Percentiles rank a stretch among this genome's conserved stretches.
These are phyloP conservation scores for Rutpela maculata DNA, from an alignment of 2,888 invertebrate species.

Conservation along the genomic window DNA sequence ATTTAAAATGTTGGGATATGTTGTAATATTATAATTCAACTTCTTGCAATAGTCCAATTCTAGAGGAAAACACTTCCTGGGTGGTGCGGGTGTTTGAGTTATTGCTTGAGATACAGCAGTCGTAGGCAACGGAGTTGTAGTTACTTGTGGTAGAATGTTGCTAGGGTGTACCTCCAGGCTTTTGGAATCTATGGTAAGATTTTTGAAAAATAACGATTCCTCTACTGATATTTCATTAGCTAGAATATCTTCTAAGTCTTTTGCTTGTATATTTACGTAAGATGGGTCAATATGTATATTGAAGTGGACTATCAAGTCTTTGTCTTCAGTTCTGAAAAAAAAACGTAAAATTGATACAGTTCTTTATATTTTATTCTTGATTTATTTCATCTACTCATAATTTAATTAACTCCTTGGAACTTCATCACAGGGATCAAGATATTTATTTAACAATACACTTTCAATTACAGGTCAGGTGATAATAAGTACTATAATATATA, in stretches of 20 bases:
- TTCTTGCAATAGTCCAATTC: constrained; percentile 82
- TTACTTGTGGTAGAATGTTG: constrained; percentile 68
- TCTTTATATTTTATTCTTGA: not conserved
- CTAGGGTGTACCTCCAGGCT: constrained; percentile 81
- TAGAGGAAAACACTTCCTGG: constrained; percentile 82
- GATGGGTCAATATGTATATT: constrained; percentile 88
- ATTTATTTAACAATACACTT: too few species aligned
- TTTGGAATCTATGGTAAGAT: constrained; percentile 80
- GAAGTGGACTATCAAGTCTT: constrained; percentile 88
- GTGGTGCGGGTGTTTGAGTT: constrained; percentile 78
- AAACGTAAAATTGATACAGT: constrained; percentile 27
- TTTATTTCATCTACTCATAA: too few species aligned
- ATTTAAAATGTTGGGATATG: constrained; percentile 88
- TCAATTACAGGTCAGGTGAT: too few species aligned
- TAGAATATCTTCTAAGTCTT: constrained; percentile 81
- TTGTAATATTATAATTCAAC: constrained; percentile 86
- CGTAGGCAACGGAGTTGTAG: constrained; percentile 70
- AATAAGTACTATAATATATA: too few species aligned
- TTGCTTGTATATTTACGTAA: constrained; percentile 76
- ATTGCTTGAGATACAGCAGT: constrained; percentile 70
- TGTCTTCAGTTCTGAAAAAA: constrained; percentile 78
- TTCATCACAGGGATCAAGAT: too few species aligned
- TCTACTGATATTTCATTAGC: constrained; percentile 79
- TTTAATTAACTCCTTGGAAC: too few species aligned
- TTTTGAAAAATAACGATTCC: constrained; percentile 78